phyloP scores from a whole-genome alignment of 2,888 invertebrate genomes.

The Orthonychiurus folsomi region DNA sequence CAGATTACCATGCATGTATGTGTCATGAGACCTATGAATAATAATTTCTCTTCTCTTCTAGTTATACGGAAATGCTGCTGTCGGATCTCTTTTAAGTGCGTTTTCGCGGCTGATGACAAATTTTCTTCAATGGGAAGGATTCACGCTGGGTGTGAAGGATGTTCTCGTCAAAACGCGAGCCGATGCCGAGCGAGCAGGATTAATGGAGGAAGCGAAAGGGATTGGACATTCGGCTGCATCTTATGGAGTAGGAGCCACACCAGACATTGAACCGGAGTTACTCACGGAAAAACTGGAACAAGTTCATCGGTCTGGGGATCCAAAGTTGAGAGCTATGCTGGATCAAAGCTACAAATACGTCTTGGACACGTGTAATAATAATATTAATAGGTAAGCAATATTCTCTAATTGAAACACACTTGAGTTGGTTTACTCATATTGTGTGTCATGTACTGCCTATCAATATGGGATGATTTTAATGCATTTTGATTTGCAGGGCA shows the following conservation, averaged over 20 bases:
- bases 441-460: too few relatives aligned
- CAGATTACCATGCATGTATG: too few relatives aligned
- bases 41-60: too few relatives aligned
- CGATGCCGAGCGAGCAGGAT: conserved; percentile 60
- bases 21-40: too few relatives aligned
- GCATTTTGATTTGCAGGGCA: too few relatives aligned
- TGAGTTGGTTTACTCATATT: too few relatives aligned
- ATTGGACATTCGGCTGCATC: conserved; percentile 57
- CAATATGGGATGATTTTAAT: too few relatives aligned
- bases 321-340: conserved; percentile 64
- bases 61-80: conserved; percentile 84
- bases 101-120: conserved; percentile 86
- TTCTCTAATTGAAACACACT: not conserved
- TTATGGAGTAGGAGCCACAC: conserved; percentile 61
- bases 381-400: conserved; percentile 65
- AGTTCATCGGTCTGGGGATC: conserved; percentile 58
- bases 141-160: conserved; percentile 90
- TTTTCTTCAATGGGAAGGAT: conserved; percentile 82
- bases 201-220: conserved; percentile 56
- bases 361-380: conserved; percentile 76
- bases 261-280: conserved; percentile 52
- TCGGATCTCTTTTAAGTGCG: conserved; percentile 72
- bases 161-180: conserved; percentile 71
- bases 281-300: conserved; percentile 55
- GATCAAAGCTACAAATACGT: conserved; percentile 73